phyloP scores from a whole-genome alignment of 2,113 vertebrate genomes.

The Nyctereutes procyonoides region DNA sequence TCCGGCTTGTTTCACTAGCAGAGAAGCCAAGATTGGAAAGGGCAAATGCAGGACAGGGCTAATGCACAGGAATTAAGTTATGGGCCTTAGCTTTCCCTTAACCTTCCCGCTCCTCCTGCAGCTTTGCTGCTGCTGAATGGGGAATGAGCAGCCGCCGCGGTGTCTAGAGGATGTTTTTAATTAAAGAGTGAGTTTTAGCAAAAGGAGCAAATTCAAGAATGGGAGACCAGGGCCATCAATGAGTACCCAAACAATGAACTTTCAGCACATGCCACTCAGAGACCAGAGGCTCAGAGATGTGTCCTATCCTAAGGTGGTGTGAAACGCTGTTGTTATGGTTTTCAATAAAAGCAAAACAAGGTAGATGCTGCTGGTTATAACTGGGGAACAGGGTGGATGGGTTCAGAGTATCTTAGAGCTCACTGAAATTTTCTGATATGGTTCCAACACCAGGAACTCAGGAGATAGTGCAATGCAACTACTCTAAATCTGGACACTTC shows the following conservation, averaged over 20 bases:
- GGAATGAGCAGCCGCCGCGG: background rate
- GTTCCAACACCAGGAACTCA: background rate
- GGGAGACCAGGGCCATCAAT: conserved; percentile 42
- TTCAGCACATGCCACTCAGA: conserved; percentile 37
- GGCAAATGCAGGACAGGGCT: conserved; percentile 53
- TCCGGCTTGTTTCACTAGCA: conserved; percentile 86
- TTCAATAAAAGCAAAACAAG: conserved; percentile 27
- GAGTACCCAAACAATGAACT: conserved; percentile 68
- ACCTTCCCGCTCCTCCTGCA: background rate
- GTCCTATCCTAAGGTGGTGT: background rate
- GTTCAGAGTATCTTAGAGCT: background rate
- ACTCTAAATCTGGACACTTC: background rate
- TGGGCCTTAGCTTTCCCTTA: background rate
- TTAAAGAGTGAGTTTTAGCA: conserved; percentile 66
- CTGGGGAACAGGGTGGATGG: too few relatives aligned
- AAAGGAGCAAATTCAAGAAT: conserved; percentile 69
- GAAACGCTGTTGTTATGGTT: conserved; percentile 37
- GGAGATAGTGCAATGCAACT: background rate
- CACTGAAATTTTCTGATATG: background rate
- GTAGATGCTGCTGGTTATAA: background rate
- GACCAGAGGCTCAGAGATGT: background rate
- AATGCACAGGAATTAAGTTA: conserved; percentile 78
- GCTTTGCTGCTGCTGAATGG: background rate
- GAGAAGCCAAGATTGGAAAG: conserved; percentile 82
- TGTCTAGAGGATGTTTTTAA: conserved; percentile 71